phyloP scores from a whole-genome alignment of 2,888 invertebrate genomes.

The Drosophila meridiana region DNA sequence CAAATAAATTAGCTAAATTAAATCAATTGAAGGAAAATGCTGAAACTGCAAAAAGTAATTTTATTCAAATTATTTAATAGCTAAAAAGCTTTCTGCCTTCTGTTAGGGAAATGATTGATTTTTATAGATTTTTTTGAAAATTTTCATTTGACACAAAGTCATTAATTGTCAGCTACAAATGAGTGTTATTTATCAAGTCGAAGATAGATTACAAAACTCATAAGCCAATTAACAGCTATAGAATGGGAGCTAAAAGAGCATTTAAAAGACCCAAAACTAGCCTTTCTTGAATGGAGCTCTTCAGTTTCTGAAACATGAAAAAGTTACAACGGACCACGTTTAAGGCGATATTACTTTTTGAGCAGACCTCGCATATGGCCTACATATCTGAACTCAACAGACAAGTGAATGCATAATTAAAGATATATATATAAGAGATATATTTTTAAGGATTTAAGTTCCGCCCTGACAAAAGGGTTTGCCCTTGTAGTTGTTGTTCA shows the following conservation, averaged over 20 bases:
- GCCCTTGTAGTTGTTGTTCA: constrained; percentile 4
- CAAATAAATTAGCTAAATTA: neutral
- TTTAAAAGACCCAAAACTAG: no score
- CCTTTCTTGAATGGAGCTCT: no score
- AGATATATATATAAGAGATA: neutral
- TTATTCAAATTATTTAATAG: neutral
- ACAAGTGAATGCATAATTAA: constrained; percentile 34
- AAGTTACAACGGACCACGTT: no score
- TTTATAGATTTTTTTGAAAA: neutral
- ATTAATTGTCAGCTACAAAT: no score
- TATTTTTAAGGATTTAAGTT: constrained; percentile 9
- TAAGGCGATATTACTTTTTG: neutral
- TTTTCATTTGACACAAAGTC: no score
- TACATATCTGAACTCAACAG: neutral
- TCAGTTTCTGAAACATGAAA: no score
- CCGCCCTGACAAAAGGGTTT: neutral
- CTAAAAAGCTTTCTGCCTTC: neutral
- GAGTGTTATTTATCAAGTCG: no score
- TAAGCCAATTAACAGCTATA: no score
- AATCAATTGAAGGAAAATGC: neutral
- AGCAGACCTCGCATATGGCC: neutral
- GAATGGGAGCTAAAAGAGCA: no score
- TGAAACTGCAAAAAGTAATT: neutral
- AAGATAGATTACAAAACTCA: no score
- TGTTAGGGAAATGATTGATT: neutral